Conservation (phyloP, 2,797 vertebrate species). For the Myotis vivesi region DNA sequence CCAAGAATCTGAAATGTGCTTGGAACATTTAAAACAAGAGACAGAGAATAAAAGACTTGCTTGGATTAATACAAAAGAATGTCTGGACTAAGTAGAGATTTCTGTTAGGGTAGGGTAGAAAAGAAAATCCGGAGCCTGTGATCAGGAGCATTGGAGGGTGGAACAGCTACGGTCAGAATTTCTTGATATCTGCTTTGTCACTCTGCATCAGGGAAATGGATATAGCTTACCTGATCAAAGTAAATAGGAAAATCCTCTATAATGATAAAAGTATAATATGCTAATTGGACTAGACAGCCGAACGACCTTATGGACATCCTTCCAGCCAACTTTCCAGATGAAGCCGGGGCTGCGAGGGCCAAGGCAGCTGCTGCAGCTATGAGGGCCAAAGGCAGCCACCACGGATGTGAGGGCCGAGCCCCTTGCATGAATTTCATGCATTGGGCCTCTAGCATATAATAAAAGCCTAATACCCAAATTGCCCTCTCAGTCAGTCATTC, state of each 20-base stretch:
- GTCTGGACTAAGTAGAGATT: not conserved
- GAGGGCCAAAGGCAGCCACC: too few species aligned
- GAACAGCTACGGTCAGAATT: not conserved
- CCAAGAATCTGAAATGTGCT: not conserved
- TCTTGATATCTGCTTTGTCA: not conserved
- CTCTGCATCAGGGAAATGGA: not conserved
- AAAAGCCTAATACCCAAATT: too few species aligned
- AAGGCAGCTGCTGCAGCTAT: too few species aligned
- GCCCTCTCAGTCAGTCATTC: too few species aligned
- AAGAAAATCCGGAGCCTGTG: conserved; percentile 31
- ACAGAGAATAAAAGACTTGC: not conserved
- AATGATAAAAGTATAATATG: too few species aligned
- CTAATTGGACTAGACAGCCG: too few species aligned
- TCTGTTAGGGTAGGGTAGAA: not conserved
- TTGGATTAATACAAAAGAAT: not conserved
- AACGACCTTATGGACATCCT: too few species aligned
- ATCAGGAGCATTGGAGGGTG: not conserved
- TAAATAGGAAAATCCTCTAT: not conserved
- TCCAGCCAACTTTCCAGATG: too few species aligned
- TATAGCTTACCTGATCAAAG: not conserved
- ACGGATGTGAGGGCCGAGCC: too few species aligned
- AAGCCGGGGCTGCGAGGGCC: too few species aligned
- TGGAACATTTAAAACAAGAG: not conserved
- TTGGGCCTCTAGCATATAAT: too few species aligned
- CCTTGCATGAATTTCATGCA: too few species aligned